phyloP scores from a whole-genome alignment of 2,113 vertebrate species.

The Cryptotis parvus region DNA sequence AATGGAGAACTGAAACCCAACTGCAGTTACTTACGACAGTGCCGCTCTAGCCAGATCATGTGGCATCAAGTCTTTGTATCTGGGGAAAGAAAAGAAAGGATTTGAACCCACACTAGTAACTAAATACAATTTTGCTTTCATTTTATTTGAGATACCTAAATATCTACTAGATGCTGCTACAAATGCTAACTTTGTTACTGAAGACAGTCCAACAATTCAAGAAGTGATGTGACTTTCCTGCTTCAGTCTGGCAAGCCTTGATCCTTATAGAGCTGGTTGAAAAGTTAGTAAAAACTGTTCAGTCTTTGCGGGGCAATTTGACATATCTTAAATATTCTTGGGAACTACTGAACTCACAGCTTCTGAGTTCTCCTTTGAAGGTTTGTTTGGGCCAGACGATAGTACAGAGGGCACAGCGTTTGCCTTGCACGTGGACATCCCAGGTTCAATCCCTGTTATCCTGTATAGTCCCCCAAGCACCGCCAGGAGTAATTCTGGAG shows the following conservation, averaged over 20 bases:
- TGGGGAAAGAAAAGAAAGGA: slow-evolving; percentile 79
- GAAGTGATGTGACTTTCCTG: neutral
- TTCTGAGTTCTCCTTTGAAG: slow-evolving; percentile 1
- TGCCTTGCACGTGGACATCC: no score
- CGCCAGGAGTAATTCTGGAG: no score
- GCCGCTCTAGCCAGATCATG: slow-evolving; percentile 96
- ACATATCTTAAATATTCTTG: neutral
- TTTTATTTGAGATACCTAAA: slow-evolving; percentile 34
- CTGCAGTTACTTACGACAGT: slow-evolving; percentile 91
- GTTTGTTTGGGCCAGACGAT: no score
- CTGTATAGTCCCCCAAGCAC: no score
- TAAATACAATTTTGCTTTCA: slow-evolving; percentile 7
- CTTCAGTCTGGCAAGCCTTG: slow-evolving; percentile 22
- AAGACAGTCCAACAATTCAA: neutral
- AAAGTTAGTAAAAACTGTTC: neutral
- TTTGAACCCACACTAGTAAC: slow-evolving; percentile 47
- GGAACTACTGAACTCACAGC: neutral
- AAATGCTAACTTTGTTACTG: slow-evolving; percentile 20
- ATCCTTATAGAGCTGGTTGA: neutral
- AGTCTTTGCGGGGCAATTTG: neutral
- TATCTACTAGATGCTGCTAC: neutral
- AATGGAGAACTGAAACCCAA: slow-evolving; percentile 49
- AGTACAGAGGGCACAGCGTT: no score
- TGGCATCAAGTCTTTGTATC: slow-evolving; percentile 96
- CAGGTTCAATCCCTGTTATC: no score